phyloP scores from a whole-genome alignment of 2,888 invertebrate species.

The Latrodectus hesperus region DNA sequence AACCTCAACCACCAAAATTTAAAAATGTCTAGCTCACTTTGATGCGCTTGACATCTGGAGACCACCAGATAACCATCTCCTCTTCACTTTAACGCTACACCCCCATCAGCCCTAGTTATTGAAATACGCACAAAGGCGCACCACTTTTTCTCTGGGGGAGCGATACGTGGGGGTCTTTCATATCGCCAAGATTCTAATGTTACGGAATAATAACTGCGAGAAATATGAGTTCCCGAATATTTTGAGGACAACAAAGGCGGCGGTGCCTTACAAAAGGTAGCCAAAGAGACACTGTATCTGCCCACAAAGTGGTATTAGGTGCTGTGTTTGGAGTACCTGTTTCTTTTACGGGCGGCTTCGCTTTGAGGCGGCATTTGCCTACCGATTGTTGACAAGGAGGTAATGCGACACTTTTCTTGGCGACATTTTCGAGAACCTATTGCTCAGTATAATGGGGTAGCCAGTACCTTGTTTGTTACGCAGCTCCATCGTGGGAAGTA shows the following conservation, averaged over 20 bases:
- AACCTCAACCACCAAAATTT: neutral
- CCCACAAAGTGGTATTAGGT: slow-evolving; percentile 38
- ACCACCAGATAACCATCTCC: slow-evolving; percentile 16
- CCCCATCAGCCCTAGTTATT: neutral
- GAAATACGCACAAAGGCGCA: neutral
- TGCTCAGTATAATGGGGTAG: neutral
- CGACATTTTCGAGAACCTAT: neutral
- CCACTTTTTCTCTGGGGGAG: neutral
- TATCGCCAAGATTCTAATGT: neutral
- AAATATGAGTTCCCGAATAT: slow-evolving; percentile 18
- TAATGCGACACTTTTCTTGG: slow-evolving; percentile 33
- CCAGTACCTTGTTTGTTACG: neutral
- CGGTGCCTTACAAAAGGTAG: slow-evolving; percentile 17
- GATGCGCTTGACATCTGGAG: neutral
- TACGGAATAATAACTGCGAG: slow-evolving; percentile 34
- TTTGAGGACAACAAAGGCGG: neutral
- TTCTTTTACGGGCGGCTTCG: slow-evolving; percentile 34
- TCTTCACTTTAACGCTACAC: neutral
- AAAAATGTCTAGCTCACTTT: slow-evolving; percentile 11
- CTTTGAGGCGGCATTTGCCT: slow-evolving; percentile 23
- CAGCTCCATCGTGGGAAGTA: neutral
- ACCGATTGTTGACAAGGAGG: slow-evolving; percentile 46
- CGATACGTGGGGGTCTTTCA: too few species aligned
- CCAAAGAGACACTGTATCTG: slow-evolving; percentile 23
- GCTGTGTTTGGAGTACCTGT: slow-evolving; percentile 12